phyloP scores from a whole-genome alignment of 2,888 invertebrate species.

The Drosophila prolongata region DNA sequence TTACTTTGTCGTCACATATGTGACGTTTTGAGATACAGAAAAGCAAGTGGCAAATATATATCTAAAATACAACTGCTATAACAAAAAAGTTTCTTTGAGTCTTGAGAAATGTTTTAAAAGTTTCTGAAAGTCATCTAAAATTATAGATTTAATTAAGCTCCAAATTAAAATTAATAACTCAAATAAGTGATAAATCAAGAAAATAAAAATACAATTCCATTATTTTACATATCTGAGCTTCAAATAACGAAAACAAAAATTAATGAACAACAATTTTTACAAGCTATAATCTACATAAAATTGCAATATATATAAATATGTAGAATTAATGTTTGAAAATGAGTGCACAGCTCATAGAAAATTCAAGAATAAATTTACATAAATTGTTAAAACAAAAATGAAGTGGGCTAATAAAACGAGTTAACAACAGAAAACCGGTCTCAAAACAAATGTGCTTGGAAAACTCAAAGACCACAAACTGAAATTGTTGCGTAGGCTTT shows the following conservation, averaged over 20 bases:
- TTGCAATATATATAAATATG: not conserved
- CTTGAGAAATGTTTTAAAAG: too few relatives aligned
- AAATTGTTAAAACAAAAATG: constrained; percentile 27
- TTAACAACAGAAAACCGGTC: constrained; percentile 41
- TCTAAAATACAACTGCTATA: not conserved
- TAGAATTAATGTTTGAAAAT: not conserved
- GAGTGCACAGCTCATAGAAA: constrained; percentile 17
- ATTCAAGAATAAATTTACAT: constrained; percentile 34
- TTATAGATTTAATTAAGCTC: not conserved
- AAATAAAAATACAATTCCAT: not conserved
- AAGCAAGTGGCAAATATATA: constrained; percentile 28
- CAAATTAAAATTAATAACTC: not conserved
- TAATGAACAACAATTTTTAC: not conserved
- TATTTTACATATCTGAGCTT: not conserved
- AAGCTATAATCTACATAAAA: constrained; percentile 9
- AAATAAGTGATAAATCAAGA: not conserved
- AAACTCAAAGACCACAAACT: constrained; percentile 21
- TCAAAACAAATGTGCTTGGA: constrained; percentile 29
- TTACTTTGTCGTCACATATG: constrained; percentile 46
- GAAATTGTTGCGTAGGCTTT: constrained; percentile 33
- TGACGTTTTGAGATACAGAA: constrained; percentile 33
- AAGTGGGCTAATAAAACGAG: constrained; percentile 44
- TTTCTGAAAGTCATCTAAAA: too few relatives aligned
- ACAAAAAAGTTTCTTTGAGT: too few relatives aligned
- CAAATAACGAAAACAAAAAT: not conserved